Conservation (phyloP, 2,888 invertebrate genomes). For the Prionchulus punctatus region DNA sequence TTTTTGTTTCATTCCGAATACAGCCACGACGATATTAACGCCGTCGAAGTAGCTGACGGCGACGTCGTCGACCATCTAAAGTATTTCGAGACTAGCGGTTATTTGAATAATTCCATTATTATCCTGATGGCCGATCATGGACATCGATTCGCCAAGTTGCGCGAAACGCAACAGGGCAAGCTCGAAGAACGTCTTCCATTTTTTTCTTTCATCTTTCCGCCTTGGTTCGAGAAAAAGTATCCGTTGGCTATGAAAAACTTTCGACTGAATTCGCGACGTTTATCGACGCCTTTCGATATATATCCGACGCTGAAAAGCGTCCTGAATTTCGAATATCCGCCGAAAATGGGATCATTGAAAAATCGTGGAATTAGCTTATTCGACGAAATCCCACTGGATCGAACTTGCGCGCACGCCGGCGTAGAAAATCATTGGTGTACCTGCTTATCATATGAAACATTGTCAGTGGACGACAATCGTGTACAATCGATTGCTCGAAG, state of each 20-base stretch:
- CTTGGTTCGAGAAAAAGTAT: conserved; percentile 47
- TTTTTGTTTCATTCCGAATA: conserved; percentile 76
- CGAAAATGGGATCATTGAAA: conserved; percentile 6
- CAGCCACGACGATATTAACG: conserved; percentile 67
- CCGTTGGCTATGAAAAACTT: conserved; percentile 46
- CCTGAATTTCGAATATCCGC: conserved; percentile 15
- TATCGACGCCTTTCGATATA: conserved; percentile 74
- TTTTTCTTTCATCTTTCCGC: conserved; percentile 60
- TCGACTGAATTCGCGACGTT: conserved; percentile 45
- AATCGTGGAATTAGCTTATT: conserved; percentile 24
- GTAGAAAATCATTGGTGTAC: conserved; percentile 92
- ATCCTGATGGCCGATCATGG: conserved; percentile 88
- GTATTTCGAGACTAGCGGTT: conserved; percentile 37
- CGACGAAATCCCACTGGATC: conserved; percentile 42
- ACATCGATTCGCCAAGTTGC: conserved; percentile 59
- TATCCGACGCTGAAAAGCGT: conserved; percentile 60
- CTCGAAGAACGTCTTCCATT: conserved; percentile 77
- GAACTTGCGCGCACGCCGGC: conserved; percentile 69
- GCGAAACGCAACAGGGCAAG: conserved; percentile 74
- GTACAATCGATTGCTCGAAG: conserved; percentile 42
- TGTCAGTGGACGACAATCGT: conserved; percentile 41
- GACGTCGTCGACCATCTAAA: conserved; percentile 19
- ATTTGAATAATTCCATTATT: conserved; percentile 60
- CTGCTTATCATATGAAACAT: conserved; percentile 63
- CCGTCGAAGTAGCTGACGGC: conserved; percentile 42